Percentiles rank a stretch among this genome's conserved stretches.
These are phyloP conservation scores for Trypoxylon attenuatum DNA, from an alignment of 2,888 invertebrate species.

Conservation along the genomic window DNA sequence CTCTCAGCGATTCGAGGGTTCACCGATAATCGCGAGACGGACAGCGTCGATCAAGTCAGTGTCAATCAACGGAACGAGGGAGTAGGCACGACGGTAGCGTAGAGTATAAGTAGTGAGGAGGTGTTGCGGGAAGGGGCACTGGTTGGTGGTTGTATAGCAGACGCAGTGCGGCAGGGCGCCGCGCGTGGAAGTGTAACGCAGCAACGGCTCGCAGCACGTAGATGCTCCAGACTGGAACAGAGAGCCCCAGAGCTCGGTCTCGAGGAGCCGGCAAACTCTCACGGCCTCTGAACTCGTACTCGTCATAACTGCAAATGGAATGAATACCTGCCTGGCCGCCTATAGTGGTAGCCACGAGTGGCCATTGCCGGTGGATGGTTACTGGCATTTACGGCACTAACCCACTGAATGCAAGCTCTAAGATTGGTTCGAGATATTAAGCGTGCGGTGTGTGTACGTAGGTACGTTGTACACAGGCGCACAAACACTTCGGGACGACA, in stretches of 20 bases:
- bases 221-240: conserved; percentile 48
- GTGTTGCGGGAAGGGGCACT: conserved; percentile 28
- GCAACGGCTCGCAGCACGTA: conserved; percentile 20
- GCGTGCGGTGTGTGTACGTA: conserved; percentile 47
- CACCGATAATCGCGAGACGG: too few relatives aligned
- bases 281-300: conserved; percentile 72
- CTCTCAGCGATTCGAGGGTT: not conserved
- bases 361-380: conserved; percentile 65
- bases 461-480: conserved; percentile 29
- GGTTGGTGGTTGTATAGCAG: not conserved
- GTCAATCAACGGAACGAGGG: conserved; percentile 37
- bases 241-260: conserved; percentile 29
- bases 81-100: conserved; percentile 18
- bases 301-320: conserved; percentile 73
- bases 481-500: conserved; percentile 7
- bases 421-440: conserved; percentile 71
- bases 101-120: conserved; percentile 37
- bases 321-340: conserved; percentile 66
- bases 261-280: conserved; percentile 64
- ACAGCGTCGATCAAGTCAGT: too few relatives aligned
- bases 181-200: conserved; percentile 42
- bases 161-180: not conserved
- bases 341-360: conserved; percentile 64
- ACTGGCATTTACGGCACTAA: conserved; percentile 67
- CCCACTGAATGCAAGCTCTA: conserved; percentile 66